Base-by-base conservation (phyloP, 64 coral and sea anemone species). In the Dendronephthya gigantea region DNA sequence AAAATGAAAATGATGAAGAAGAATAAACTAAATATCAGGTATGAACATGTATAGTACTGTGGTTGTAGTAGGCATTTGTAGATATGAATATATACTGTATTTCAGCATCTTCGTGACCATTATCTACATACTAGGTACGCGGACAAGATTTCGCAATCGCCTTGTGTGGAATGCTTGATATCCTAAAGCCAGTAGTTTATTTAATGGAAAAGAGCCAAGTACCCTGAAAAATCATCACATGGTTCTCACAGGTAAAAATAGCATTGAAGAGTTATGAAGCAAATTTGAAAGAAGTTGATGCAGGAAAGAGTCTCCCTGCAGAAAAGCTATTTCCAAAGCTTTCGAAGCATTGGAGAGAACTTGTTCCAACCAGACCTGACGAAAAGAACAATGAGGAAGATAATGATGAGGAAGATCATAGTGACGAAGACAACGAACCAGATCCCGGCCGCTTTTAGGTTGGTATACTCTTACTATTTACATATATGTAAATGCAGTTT, bases 171-270 rank as follows among this genome's bases (percentile, higher is more conserved):
- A 76, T 76, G 6, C 28, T 76, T 27, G 69, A 76, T 29, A 38
- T 76, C 11, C 69, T 76, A 14, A 76, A 76, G 69, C 69, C 69
- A 76, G 69, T 76, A 38, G 69, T 76, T 76, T 32, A 13, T 76
- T 14, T 76, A 13, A 76, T 76, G 69, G 35, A 22, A 76, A 76
- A 16, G 34, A 38, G 8, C 31, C 69, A 76, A 34, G 69, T 30
- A 4, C 35, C 69, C 69, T 76, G 69, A 30, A 76, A 76, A 76
- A 76, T 29, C 17, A 34, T 76, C 25, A 22, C 69, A 32, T 76
- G 23, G 69, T 76, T 31, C 31, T 32, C 29, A 2, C 69, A 27
- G 34, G 31, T 76, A 11, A 34, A 76, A 31, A 30, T 33, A 76
- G 25, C 2, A 5, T 35, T 76, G 11, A n/a, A 70, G 27, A 70